Percentiles rank a stretch among this genome's conserved stretches.
phyloP scores from a whole-genome alignment of 2,888 invertebrate genomes.

The Bembecia ichneumoniformis region DNA sequence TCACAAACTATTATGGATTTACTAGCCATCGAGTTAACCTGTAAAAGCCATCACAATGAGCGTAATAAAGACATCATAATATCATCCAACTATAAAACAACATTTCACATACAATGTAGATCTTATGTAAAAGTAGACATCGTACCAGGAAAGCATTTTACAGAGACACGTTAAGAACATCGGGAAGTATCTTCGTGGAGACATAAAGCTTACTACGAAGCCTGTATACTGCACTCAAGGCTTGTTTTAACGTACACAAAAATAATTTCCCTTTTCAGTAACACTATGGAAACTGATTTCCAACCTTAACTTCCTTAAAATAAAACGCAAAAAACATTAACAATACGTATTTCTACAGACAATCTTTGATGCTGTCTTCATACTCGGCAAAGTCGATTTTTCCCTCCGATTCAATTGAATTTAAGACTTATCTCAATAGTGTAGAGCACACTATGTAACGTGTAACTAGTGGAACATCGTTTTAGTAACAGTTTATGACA shows the following conservation, averaged over 20 bases:
- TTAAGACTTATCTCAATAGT: not conserved
- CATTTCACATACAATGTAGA: conserved; percentile 22
- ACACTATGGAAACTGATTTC: conserved; percentile 9
- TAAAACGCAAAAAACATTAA: not conserved
- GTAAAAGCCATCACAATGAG: too few species aligned
- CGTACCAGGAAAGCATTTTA: conserved; percentile 53
- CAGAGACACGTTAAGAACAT: conserved; percentile 55
- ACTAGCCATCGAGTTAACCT: too few species aligned
- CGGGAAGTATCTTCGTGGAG: conserved; percentile 40
- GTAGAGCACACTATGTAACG: not conserved
- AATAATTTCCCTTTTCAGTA: conserved; percentile 15
- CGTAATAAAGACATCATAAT: not conserved
- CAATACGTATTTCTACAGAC: not conserved
- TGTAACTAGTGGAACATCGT: conserved; percentile 11
- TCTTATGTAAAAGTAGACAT: conserved; percentile 20
- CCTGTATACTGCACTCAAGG: conserved; percentile 47
- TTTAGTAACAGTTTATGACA: conserved; percentile 38
- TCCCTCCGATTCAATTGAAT: not conserved
- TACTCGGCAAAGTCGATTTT: not conserved
- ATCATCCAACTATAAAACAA: not conserved
- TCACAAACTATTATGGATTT: too few species aligned
- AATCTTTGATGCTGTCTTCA: not conserved
- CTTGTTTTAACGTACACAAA: conserved; percentile 20
- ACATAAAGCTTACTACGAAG: conserved; percentile 53
- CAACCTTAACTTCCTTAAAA: not conserved